phyloP scores from a whole-genome alignment of 2,797 vertebrate genomes.

The Ispidina picta region DNA sequence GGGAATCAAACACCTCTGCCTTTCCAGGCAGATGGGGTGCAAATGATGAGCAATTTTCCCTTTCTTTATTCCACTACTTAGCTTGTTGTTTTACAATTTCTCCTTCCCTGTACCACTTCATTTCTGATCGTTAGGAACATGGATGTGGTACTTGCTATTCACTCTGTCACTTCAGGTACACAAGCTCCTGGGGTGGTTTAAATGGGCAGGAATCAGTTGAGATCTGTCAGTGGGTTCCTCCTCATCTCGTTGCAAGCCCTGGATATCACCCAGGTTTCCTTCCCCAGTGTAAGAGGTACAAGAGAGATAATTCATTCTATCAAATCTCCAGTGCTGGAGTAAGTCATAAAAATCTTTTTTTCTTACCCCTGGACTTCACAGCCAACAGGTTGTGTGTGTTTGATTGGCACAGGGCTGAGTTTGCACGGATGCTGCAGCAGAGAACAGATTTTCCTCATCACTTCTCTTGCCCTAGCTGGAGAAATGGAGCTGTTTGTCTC shows the following conservation, averaged over 20 bases:
- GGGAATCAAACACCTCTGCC: conserved; percentile 12
- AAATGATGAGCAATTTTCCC: conserved; percentile 18
- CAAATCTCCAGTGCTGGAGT: background rate
- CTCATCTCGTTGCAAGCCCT: background rate
- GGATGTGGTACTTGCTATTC: background rate
- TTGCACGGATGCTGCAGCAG: background rate
- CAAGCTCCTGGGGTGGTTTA: background rate
- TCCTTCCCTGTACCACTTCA: background rate
- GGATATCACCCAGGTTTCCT: background rate
- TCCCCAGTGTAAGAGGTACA: background rate
- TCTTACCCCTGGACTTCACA: background rate
- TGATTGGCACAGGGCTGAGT: background rate
- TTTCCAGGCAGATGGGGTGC: conserved; percentile 38
- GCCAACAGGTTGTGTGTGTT: background rate
- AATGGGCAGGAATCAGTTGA: background rate
- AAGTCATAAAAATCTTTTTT: background rate
- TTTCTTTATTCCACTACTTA: background rate
- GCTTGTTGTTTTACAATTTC: background rate
- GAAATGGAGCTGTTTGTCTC: background rate
- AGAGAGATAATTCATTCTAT: background rate
- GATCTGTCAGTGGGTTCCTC: background rate
- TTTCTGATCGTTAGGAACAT: background rate
- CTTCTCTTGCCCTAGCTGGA: background rate
- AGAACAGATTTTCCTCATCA: background rate
- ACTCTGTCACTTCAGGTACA: background rate